Percentiles rank a stretch among this genome's conserved stretches.
phyloP scores from a whole-genome alignment of 2,113 vertebrate species.

The Gila orcuttii region DNA sequence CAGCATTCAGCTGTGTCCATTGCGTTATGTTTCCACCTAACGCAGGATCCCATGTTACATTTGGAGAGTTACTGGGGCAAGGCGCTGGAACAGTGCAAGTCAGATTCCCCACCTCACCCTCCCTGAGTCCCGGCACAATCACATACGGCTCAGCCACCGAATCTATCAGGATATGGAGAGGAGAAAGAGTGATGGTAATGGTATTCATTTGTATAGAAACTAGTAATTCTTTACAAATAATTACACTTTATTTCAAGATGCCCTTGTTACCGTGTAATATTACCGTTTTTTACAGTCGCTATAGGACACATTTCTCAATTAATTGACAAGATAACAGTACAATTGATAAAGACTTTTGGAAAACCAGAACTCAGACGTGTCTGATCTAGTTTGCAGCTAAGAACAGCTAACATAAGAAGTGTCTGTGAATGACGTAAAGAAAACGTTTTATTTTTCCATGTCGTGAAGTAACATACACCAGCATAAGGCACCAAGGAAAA shows the following conservation, averaged over 20 bases:
- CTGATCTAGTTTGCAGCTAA: no score
- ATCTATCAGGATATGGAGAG: constrained; percentile 25
- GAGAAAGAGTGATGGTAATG: background rate
- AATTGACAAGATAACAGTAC: no score
- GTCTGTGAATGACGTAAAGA: background rate
- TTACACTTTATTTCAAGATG: no score
- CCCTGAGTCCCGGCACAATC: background rate
- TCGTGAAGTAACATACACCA: background rate
- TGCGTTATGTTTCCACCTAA: background rate
- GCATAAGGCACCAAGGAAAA: background rate
- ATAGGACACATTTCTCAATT: no score
- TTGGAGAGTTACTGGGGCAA: constrained; percentile 37
- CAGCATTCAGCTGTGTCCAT: background rate
- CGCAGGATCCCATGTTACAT: constrained; percentile 31
- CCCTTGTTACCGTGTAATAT: no score
- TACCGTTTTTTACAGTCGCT: no score
- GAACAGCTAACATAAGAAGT: background rate
- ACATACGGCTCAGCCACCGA: constrained; percentile 17
- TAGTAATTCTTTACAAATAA: no score
- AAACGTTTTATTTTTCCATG: background rate
- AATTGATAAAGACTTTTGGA: no score
- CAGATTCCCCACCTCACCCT: constrained; percentile 24
- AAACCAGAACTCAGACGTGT: no score
- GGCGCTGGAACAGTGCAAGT: constrained; percentile 40
- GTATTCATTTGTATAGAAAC: background rate